Percentiles rank a stretch among this genome's conserved stretches.
Conservation (phyloP, 2,888 invertebrate genomes). For the Plagiodera versicolora region DNA sequence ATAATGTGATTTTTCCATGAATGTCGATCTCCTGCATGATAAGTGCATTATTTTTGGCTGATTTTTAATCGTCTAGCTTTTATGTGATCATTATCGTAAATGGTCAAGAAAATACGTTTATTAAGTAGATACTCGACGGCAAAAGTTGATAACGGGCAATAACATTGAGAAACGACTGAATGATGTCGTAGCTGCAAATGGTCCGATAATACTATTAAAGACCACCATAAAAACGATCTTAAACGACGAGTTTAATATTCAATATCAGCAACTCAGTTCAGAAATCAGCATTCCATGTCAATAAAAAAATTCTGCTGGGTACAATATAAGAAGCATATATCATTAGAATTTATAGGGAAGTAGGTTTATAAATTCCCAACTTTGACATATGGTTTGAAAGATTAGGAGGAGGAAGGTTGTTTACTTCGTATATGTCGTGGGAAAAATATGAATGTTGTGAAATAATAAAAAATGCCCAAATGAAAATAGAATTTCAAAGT, state of each 20-base stretch:
- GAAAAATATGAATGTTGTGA: too few relatives aligned
- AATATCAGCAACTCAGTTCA: neutral
- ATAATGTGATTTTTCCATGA: neutral
- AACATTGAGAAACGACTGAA: conserved; percentile 6
- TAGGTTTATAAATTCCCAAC: too few relatives aligned
- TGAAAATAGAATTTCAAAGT: too few relatives aligned
- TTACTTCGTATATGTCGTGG: too few relatives aligned
- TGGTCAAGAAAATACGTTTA: neutral
- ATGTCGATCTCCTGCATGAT: neutral
- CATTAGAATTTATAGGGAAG: too few relatives aligned
- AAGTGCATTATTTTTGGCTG: too few relatives aligned
- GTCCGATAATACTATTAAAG: conserved; percentile 9
- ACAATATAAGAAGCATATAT: too few relatives aligned
- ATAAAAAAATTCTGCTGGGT: neutral
- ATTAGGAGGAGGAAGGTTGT: too few relatives aligned
- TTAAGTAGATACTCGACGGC: neutral
- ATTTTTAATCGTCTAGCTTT: neutral
- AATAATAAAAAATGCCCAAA: too few relatives aligned
- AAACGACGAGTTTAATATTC: conserved; percentile 10
- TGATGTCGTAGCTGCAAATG: conserved; percentile 8
- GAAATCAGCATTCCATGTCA: neutral
- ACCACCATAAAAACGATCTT: conserved; percentile 2
- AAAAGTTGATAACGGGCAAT: conserved; percentile 1
- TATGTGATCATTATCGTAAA: neutral
- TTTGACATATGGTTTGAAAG: too few relatives aligned